Base-by-base conservation (phyloP, 2,797 vertebrate genomes). In the Sebastes kiyomatsui region DNA sequence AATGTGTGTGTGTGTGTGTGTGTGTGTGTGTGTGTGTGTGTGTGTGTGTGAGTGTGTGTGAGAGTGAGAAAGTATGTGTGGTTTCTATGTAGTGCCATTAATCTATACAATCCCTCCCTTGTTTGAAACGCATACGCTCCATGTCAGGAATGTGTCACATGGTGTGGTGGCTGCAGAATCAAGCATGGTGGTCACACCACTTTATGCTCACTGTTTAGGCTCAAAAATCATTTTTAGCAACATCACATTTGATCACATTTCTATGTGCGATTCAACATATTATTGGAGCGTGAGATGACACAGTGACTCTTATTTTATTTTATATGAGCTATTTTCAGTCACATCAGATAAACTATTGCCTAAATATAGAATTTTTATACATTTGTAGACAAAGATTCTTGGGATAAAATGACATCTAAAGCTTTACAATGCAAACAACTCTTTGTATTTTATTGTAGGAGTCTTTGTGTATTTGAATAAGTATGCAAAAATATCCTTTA, bases 61-160 rank as follows among this genome's bases (percentile, higher is more conserved):
- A 69, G 62, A 67, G 54, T 20, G 42, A 18, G 8, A 81, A n/a
- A 56, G 42, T 65, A 42, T 77, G 54, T 67, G 56, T 72, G 25
- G 61, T 52, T 65, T 54, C 59, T 73, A 18, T 72, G 58, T 80
- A 64, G 49, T 27, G 62, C 55, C 78, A 73, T 70, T 71, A 84
- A 85, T 90, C 78, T 67, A 71, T 33, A 87, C 79, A 86, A 87
- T 83, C 82, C 71, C 76, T 87, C 30, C 49, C 83, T 86, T 90
- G 88, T 90, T 67, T 76, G 79, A 79, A 86, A 86, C 75, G 62
- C 61, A 78, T 73, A 42, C 60, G 27, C 67, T 90, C 70, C 54
- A 35, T 67, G 79, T 87, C 80, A 84, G 87, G 78, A 88, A 81
- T 90, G 82, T 88, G 84, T 94, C 94, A 94, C 90, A 93, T 88